Percentiles rank a stretch among this genome's conserved stretches.
Conservation (phyloP, 2,888 invertebrate species). For the Cryptocephalus primarius region DNA sequence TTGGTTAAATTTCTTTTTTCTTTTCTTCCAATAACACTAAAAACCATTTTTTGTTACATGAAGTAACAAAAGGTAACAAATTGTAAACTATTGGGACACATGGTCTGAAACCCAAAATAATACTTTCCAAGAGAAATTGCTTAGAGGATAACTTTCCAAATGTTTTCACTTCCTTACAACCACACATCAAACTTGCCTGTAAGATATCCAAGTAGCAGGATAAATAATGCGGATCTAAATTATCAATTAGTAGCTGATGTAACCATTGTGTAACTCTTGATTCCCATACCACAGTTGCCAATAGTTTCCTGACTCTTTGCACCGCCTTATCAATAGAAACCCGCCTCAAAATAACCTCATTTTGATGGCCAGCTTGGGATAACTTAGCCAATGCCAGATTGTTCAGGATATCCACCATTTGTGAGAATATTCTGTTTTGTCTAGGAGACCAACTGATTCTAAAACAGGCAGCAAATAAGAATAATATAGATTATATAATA, state of each 20-base stretch:
- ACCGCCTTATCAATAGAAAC: constrained; percentile 61
- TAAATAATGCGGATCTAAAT: constrained; percentile 53
- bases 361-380: constrained; percentile 44
- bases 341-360: constrained; percentile 59
- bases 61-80: not conserved
- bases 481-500: too few relatives aligned
- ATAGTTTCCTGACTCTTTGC: constrained; percentile 51
- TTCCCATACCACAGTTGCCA: constrained; percentile 66
- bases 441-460: constrained; percentile 52
- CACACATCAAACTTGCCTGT: constrained; percentile 41
- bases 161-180: too few relatives aligned
- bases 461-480: constrained; percentile 11
- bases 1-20: not conserved
- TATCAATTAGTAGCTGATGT: constrained; percentile 58
- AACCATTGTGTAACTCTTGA: constrained; percentile 64
- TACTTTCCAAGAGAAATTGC: too few relatives aligned
- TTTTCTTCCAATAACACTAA: not conserved
- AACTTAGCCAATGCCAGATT: constrained; percentile 54
- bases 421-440: constrained; percentile 55
- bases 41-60: not conserved
- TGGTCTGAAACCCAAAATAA: too few relatives aligned
- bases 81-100: too few relatives aligned
- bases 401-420: constrained; percentile 54
- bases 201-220: constrained; percentile 67
- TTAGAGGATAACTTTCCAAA: too few relatives aligned